Percentiles rank a stretch among this genome's conserved stretches.
These are phyloP conservation scores for Aspidiotus destructor DNA, from an alignment of 2,888 invertebrate genomes.

Conservation along the genomic window DNA sequence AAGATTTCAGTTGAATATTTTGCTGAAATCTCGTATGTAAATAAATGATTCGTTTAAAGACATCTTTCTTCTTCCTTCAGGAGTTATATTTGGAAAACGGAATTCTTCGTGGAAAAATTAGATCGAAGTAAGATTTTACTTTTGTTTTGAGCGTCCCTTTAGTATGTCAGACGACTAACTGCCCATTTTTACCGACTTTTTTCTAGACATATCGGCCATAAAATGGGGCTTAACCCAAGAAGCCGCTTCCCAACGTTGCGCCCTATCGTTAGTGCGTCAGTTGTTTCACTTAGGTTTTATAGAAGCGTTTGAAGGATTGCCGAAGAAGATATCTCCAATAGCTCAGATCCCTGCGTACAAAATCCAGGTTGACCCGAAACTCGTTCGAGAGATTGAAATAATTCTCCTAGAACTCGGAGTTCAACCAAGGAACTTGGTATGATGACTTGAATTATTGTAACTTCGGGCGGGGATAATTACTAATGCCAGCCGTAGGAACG, in stretches of 20 bases:
- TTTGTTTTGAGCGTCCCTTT: not conserved
- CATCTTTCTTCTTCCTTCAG: conserved; percentile 46
- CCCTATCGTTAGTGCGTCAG: conserved; percentile 86
- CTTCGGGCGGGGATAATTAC: not conserved
- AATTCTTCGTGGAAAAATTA: conserved; percentile 74
- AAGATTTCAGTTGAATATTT: too few relatives aligned
- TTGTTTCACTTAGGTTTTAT: conserved; percentile 88
- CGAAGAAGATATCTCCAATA: conserved; percentile 65
- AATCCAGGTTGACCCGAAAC: conserved; percentile 63
- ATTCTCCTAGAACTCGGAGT: conserved; percentile 45
- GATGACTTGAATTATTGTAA: too few relatives aligned
- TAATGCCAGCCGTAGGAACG: not conserved
- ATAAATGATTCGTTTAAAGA: conserved; percentile 3
- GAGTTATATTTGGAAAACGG: conserved; percentile 91
- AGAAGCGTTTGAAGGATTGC: conserved; percentile 72
- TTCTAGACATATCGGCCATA: conserved; percentile 52
- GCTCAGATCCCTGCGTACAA: conserved; percentile 68
- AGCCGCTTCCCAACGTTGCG: conserved; percentile 91
- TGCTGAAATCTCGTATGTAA: too few relatives aligned
- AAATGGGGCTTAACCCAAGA: conserved; percentile 96
- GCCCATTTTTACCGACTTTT: too few relatives aligned
- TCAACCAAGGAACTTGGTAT: conserved; percentile 37
- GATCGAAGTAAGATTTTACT: conserved; percentile 58
- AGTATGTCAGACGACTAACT: too few relatives aligned
- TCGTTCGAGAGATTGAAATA: conserved; percentile 52